Conservation (phyloP, 1,140 invertebrate species). For the Saccostrea cuccullata region DNA sequence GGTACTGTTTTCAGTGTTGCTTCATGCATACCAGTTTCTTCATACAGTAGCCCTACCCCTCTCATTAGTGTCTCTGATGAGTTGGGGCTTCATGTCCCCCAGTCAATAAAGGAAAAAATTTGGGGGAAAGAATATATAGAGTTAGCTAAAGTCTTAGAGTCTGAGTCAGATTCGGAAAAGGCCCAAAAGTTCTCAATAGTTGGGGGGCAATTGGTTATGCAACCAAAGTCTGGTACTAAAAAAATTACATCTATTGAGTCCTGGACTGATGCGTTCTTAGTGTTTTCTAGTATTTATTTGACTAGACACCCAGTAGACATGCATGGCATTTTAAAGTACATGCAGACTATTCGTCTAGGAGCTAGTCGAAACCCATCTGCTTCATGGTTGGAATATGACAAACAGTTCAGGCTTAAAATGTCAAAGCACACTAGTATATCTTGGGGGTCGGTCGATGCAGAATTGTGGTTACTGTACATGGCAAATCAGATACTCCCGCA, state of each 20-base stretch:
- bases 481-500: no score
- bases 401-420: no score
- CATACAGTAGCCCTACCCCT: not conserved
- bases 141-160: not conserved
- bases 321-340: constrained; percentile 16
- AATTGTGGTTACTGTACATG: no score
- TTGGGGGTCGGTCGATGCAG: no score
- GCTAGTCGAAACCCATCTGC: no score
- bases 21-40: not conserved
- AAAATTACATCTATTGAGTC: constrained; percentile 13
- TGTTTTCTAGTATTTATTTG: constrained; percentile 17
- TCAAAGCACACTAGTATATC: no score
- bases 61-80: constrained; percentile 1
- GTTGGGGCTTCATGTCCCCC: not conserved
- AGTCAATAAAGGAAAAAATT: not conserved
- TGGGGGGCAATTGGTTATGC: not conserved
- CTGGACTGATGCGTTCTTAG: constrained; percentile 39
- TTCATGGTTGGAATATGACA: no score
- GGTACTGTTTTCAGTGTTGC: not conserved
- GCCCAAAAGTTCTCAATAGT: not conserved
- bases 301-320: not conserved
- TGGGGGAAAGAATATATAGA: constrained; percentile 13
- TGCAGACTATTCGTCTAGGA: no score
- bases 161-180: not conserved
- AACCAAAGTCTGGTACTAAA: not conserved